A percentile compares a stretch with the other conserved stretches of the same genome.
phyloP scores from a whole-genome alignment of 2,888 invertebrate genomes.

The Pimpla rufipes region DNA sequence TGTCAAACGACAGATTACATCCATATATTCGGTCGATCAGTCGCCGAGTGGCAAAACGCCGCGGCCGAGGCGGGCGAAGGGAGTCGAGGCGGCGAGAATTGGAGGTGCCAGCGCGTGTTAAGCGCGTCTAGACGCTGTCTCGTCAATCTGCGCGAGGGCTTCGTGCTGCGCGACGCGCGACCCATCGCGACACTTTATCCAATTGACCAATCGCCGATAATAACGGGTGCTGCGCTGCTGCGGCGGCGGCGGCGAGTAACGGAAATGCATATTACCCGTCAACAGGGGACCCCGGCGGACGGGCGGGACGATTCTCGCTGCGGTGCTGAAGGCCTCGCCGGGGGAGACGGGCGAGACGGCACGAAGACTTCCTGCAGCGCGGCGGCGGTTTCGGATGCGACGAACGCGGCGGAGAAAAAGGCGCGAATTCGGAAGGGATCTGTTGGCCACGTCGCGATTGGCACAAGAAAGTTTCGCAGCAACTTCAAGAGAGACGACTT shows the following conservation, averaged over 20 bases:
- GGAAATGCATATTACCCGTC: slow-evolving; percentile 81
- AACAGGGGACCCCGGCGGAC: slow-evolving; percentile 68
- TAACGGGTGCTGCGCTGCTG: slow-evolving; percentile 73
- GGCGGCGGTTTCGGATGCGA: slow-evolving; percentile 32
- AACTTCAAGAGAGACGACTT: no score
- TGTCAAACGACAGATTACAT: slow-evolving; percentile 28
- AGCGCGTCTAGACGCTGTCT: slow-evolving; percentile 83
- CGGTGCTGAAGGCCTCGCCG: slow-evolving; percentile 48
- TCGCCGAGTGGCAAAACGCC: slow-evolving; percentile 22
- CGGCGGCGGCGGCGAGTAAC: slow-evolving; percentile 68
- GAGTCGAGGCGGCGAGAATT: slow-evolving; percentile 61
- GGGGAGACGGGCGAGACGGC: slow-evolving; percentile 25
- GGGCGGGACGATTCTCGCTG: slow-evolving; percentile 1
- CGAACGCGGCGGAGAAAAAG: slow-evolving; percentile 19
- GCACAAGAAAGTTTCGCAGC: no score
- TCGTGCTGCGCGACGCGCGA: slow-evolving; percentile 14
- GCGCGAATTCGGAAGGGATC: slow-evolving; percentile 41
- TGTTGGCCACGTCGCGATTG: slow-evolving; percentile 28
- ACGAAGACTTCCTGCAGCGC: slow-evolving; percentile 69
- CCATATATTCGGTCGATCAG: slow-evolving; percentile 38
- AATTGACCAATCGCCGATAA: slow-evolving; percentile 82
- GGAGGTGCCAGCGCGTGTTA: slow-evolving; percentile 72
- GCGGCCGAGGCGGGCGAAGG: background rate
- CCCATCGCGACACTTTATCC: slow-evolving; percentile 78
- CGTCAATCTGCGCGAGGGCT: slow-evolving; percentile 78